These are phyloP conservation scores for Orientallactaga bullata DNA, from an alignment of 2,113 vertebrate species.

Conservation along the genomic window DNA sequence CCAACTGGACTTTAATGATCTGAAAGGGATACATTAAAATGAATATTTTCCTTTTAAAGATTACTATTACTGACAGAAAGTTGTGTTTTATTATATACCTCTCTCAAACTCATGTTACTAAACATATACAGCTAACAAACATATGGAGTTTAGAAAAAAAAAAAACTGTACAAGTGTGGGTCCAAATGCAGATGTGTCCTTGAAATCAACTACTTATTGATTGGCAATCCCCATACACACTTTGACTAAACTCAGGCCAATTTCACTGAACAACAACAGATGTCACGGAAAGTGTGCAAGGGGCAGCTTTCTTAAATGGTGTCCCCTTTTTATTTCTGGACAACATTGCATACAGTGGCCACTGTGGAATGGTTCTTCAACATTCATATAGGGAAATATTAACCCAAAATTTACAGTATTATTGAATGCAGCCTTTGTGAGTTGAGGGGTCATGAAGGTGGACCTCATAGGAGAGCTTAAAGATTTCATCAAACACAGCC, in stretches of 20 bases:
- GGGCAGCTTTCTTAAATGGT: neutral
- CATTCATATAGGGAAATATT: neutral
- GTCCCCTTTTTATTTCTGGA: neutral
- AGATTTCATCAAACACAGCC: neutral
- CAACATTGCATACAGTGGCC: neutral
- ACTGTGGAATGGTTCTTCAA: no score
- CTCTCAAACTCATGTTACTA: neutral
- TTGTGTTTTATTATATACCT: neutral
- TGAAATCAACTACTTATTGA: neutral
- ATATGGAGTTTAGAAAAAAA: neutral
- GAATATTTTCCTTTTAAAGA: neutral
- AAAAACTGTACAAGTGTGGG: no score
- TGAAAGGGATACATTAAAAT: conserved; percentile 30
- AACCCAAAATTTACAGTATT: neutral
- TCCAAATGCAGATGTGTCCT: neutral
- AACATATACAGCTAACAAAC: neutral
- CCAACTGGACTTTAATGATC: neutral
- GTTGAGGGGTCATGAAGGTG: neutral
- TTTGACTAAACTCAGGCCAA: neutral
- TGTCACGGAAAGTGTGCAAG: accelerated
- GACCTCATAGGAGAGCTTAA: neutral
- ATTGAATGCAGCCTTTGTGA: accelerated
- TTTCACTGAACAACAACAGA: neutral
- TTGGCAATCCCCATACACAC: neutral
- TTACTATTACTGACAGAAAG: neutral